Conservation (phyloP, 2,797 vertebrate species). For the Notolabrus celidotus region DNA sequence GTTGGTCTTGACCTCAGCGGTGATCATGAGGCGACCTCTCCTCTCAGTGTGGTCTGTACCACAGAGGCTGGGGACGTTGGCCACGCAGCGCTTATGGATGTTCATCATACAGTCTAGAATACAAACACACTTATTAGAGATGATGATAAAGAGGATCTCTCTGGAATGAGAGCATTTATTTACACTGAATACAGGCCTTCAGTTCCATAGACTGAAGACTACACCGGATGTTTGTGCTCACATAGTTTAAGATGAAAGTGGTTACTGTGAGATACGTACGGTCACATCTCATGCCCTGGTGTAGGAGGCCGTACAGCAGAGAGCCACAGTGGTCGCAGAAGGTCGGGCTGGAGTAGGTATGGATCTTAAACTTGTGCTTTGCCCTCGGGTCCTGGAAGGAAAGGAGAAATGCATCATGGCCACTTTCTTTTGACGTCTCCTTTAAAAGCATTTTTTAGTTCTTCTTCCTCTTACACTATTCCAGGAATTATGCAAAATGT, state of each 20-base stretch:
- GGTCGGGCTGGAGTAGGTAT: constrained; percentile 98
- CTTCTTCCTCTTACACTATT: too few relatives aligned
- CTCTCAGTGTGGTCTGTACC: constrained; percentile 98
- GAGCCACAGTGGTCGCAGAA: constrained; percentile 98
- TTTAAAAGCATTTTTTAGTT: too few relatives aligned
- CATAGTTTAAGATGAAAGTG: too few relatives aligned
- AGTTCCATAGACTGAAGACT: too few relatives aligned
- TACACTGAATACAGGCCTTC: too few relatives aligned
- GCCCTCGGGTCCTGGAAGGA: constrained; percentile 91
- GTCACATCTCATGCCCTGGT: constrained; percentile 90
- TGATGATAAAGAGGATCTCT: neutral
- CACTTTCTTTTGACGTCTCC: too few relatives aligned
- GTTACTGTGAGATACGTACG: constrained; percentile 75
- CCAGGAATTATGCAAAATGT: too few relatives aligned
- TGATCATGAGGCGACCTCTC: constrained; percentile 94
- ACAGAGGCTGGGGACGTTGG: constrained; percentile 96
- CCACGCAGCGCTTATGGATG: constrained; percentile 97
- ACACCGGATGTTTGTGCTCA: too few relatives aligned
- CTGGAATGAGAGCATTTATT: too few relatives aligned
- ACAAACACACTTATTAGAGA: neutral
- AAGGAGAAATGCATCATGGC: neutral
- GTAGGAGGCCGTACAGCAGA: constrained; percentile 93
- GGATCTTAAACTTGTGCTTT: constrained; percentile 97
- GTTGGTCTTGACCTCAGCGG: constrained; percentile 92
- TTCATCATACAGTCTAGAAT: constrained; percentile 89